Evolutionary conservation across 2,797 vertebrate species (phyloP).

Genomic region (Ammospiza maritima): DNA sequence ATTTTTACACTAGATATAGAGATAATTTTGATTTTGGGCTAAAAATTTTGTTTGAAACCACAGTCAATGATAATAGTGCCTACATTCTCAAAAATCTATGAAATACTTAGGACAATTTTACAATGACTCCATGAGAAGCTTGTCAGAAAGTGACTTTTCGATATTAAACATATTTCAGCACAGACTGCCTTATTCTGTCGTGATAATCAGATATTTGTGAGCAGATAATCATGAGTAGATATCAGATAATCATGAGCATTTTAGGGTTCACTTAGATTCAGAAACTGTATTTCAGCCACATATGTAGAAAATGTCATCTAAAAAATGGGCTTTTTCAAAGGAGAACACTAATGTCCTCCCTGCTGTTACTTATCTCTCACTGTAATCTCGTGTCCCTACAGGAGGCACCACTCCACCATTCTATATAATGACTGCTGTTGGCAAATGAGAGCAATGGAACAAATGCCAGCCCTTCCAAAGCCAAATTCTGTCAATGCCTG

Average conservation of each 20-base stretch:
- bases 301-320: background rate
- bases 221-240: background rate
- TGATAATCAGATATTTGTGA: background rate
- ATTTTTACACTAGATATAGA: background rate
- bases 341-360: background rate
- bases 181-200: background rate
- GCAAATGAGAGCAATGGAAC: slow-evolving; percentile 42
- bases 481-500: slow-evolving; percentile 68
- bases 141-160: background rate
- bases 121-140: background rate
- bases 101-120: background rate
- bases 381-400: slow-evolving; percentile 19
- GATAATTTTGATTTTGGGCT: background rate
- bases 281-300: background rate
- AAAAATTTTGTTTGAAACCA: background rate
- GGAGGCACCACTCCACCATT: slow-evolving; percentile 42
- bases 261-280: background rate
- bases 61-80: background rate
- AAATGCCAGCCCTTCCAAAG: slow-evolving; percentile 65
- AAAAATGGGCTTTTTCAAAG: background rate
- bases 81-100: background rate
- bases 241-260: background rate
- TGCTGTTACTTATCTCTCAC: background rate
- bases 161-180: background rate
- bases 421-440: slow-evolving; percentile 21